Base-by-base conservation (phyloP, 2,888 invertebrate genomes). In the Watsonalla binaria region DNA sequence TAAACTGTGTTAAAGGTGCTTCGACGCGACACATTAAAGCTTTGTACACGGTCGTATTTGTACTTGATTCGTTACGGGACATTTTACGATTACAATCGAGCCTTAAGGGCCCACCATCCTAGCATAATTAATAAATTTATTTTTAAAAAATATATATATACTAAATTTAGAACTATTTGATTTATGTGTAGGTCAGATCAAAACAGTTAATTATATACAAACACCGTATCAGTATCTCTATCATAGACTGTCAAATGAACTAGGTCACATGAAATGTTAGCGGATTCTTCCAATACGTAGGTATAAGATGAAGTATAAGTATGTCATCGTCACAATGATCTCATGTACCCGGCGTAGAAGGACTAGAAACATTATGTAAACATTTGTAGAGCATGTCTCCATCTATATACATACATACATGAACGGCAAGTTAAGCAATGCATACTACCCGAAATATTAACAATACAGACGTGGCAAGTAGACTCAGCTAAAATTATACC, bases 1-100 rank as follows among this genome's bases (percentile, higher is more conserved):
- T 86, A 82, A 86, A 85, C 84, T 86, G 83, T 81, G 81, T 76
- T 82, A 82, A 81, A 83, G 77, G 76, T 73, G 68, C 71, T 37
- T 70, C 65, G 65, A 72, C 65, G 67, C 76, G 59, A 70, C 66
- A 75, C 74, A 76, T 80, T 80, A 80, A 82, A 73, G 74, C 49
- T 71, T 70, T 73, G 71, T 75, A 75, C 76, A 72, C 71, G 72
- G 74, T 80, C 76, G 73, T 83, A 88, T 88, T 87, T 88, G 88
- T 89, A 87, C 72, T 78, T 66, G 65, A 88, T 89, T 88, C 73
- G 88, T 65, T 66, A 76, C 78, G 83, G 80, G 66, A 65, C 60
- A 68, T 65, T 84, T 86, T 85, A 85, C 76, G 80, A 72, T 66
- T 66, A 70, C 64, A 76, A 76, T 79, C 75, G 72, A 68, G 66